Evolutionary conservation across 2,888 invertebrate genomes (phyloP).

Genomic region (Andrena chrysosceles): DNA sequence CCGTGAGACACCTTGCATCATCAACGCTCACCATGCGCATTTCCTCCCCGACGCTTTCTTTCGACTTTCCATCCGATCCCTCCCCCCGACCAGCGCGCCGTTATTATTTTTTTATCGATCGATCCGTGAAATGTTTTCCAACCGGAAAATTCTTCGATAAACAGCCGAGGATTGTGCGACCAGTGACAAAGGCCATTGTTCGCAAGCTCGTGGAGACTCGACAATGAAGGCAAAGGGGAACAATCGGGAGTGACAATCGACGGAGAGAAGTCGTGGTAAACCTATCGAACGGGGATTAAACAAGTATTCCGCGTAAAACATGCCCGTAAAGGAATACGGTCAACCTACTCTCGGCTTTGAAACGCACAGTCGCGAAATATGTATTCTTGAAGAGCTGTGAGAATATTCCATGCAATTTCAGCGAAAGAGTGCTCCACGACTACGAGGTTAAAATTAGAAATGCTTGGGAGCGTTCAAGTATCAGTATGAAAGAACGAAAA

Average conservation of each 20-base stretch:
- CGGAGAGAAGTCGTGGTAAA: conserved; percentile 32
- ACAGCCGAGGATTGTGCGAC: conserved; percentile 36
- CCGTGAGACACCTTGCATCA: conserved; percentile 58
- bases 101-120: conserved; percentile 23
- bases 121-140: conserved; percentile 38
- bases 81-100: neutral
- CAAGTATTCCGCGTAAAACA: conserved; percentile 21
- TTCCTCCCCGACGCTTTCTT: neutral
- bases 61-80: neutral
- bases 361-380: too few species aligned
- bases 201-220: conserved; percentile 12
- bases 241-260: conserved; percentile 55
- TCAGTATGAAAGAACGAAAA: too few species aligned
- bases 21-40: neutral
- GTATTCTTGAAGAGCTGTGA: too few species aligned
- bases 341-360: neutral
- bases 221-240: conserved; percentile 57
- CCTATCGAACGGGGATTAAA: conserved; percentile 17
- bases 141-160: conserved; percentile 58
- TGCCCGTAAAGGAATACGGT: neutral
- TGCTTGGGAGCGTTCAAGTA: too few species aligned
- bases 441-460: too few species aligned
- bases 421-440: too few species aligned
- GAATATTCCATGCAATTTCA: too few species aligned
- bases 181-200: conserved; percentile 67